A percentile compares a stretch with the other conserved stretches of the same genome.
phyloP scores from a whole-genome alignment of 2,888 invertebrate species.

The Amaurobius ferox region DNA sequence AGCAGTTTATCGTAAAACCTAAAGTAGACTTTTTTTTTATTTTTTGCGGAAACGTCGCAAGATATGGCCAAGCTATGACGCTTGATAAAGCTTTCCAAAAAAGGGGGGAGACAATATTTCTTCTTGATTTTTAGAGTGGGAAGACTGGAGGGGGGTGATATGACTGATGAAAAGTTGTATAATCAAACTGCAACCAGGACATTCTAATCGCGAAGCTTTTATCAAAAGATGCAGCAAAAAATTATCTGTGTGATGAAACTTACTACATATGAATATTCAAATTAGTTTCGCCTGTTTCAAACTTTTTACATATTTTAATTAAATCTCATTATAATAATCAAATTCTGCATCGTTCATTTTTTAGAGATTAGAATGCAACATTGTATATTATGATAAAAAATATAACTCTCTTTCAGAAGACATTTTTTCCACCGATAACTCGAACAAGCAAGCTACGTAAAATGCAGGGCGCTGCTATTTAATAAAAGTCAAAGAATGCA shows the following conservation, averaged over 20 bases:
- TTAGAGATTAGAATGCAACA: no score
- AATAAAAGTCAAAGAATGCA: no score
- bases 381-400: no score
- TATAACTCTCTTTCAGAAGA: no score
- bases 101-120: neutral
- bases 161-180: conserved; percentile 15
- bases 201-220: conserved; percentile 1
- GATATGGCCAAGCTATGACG: conserved; percentile 14
- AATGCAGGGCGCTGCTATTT: no score
- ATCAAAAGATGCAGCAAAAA: neutral
- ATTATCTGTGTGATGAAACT: neutral
- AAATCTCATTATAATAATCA: neutral
- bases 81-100: conserved; percentile 22
- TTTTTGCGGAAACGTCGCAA: conserved; percentile 8
- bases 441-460: no score
- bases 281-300: neutral
- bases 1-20: conserved; percentile 20
- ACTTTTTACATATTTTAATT: conserved; percentile 5
- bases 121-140: conserved; percentile 4
- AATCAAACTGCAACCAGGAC: neutral
- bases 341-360: neutral
- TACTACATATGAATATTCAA: neutral
- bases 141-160: conserved; percentile 18
- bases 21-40: conserved; percentile 15
- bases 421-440: no score